A percentile compares a stretch with the other conserved stretches of the same genome.
These are phyloP conservation scores for Mythimna albipuncta DNA, from an alignment of 2,888 invertebrate species.

Conservation along the genomic window DNA sequence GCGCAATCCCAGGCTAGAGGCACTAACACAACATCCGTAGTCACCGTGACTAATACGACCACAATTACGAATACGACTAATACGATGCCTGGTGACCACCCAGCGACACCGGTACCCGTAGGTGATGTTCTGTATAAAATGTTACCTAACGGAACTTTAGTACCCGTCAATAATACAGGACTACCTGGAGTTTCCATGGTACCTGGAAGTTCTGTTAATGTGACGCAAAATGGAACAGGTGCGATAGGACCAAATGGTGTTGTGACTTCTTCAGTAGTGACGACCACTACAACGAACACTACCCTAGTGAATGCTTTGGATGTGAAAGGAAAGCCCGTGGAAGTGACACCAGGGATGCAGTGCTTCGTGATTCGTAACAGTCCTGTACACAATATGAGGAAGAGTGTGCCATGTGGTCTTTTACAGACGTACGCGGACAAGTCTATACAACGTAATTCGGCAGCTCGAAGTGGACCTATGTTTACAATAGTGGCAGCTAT, in stretches of 20 bases:
- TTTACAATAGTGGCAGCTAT: conserved; percentile 74
- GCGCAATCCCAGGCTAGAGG: conserved; percentile 64
- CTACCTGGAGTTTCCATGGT: conserved; percentile 28
- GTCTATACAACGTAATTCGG: conserved; percentile 78
- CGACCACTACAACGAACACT: conserved; percentile 80
- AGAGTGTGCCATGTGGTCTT: conserved; percentile 80
- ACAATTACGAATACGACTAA: conserved; percentile 76
- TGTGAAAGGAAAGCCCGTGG: conserved; percentile 82
- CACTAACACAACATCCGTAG: conserved; percentile 74
- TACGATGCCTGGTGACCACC: conserved; percentile 60
- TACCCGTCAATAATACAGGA: conserved; percentile 71
- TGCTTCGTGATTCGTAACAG: conserved; percentile 81
- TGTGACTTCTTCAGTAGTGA: conserved; percentile 72
- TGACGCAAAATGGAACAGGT: conserved; percentile 61
- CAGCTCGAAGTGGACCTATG: conserved; percentile 74
- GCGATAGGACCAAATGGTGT: conserved; percentile 61
- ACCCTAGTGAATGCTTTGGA: conserved; percentile 83
- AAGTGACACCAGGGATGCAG: conserved; percentile 84
- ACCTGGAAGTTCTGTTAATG: conserved; percentile 31
- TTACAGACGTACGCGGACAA: conserved; percentile 83
- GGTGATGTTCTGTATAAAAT: conserved; percentile 72
- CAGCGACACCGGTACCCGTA: conserved; percentile 42
- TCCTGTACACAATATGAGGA: conserved; percentile 76
- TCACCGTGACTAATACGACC: conserved; percentile 80
- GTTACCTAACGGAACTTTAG: conserved; percentile 82